Base-by-base conservation (phyloP, 2,888 invertebrate genomes). In the Pardosa pseudoannulata region DNA sequence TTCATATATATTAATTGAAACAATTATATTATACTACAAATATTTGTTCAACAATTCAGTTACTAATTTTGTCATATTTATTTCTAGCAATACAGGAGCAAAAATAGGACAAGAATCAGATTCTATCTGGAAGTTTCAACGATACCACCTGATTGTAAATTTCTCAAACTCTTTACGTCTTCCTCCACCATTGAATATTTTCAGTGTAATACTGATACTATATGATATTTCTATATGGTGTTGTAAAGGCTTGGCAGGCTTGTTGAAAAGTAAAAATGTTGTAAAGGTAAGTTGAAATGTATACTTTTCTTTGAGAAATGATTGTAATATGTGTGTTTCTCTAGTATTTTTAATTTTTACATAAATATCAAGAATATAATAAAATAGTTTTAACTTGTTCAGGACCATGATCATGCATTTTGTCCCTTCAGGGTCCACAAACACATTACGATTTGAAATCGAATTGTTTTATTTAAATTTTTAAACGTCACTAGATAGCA, bases 61-160 rank as follows among this genome's bases (percentile, higher is more conserved):
- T 13, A 9, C 13, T 39, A 39, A 13, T 39, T 9, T n/a, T n/a
- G n/a, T n/a, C n/a, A n/a, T n/a, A n/a, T n/a, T n/a, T n/a, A 23
- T 68, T 67, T 75, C 46, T 68, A 89, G 89, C 72, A 71, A 76
- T 29, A 90, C 89, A 46, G 89, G 89, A 9, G 56, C 82, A 13
- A 86, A 72, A 74, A 28, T 89, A 19, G 78, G 74, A 39, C 65
- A 80, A 5, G 91, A 91, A 72, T 90, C 91, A 5, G 90, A 91
- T 67, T 89, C 89, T 31, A 91, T 91, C 19, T 91, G 91, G 91
- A 90, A 90, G 70, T 91, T 89, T 83, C 91, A 91, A 76, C 89
- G 91, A 62, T 91, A 91, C 87, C 89, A 90, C 11, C 88, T 91
- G 67, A 90, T 91, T 9, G 89, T 90, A n/a, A 90, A 91, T 74